A percentile compares a stretch with the other conserved stretches of the same genome.
phyloP scores from a whole-genome alignment of 2,797 vertebrate species.

The Poeciliopsis paucimaculata region DNA sequence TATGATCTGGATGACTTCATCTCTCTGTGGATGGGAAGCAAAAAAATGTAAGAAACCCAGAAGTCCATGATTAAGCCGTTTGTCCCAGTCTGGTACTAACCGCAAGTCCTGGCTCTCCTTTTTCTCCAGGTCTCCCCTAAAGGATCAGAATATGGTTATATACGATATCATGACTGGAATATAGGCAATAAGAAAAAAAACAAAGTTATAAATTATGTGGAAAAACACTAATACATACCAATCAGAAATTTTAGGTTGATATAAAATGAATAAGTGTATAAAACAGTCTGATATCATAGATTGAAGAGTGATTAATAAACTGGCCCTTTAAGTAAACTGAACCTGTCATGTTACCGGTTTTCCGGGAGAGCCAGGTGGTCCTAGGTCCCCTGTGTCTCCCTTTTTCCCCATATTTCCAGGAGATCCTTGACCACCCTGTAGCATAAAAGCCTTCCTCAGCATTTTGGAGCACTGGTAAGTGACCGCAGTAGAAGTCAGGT shows the following conservation, averaged over 20 bases:
- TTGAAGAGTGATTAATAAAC: neutral
- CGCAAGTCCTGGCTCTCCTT: slow-evolving; percentile 86
- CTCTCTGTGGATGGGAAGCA: slow-evolving; percentile 72
- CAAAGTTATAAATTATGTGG: neutral
- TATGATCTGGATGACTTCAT: slow-evolving; percentile 88
- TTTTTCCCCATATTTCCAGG: slow-evolving; percentile 82
- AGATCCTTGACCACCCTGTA: slow-evolving; percentile 83
- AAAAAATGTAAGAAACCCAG: neutral
- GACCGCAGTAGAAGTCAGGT: neutral
- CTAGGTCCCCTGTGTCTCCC: slow-evolving; percentile 84
- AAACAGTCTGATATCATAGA: neutral
- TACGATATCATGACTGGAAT: neutral
- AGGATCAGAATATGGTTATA: slow-evolving; percentile 27
- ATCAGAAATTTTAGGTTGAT: neutral
- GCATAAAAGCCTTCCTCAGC: neutral
- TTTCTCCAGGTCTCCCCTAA: slow-evolving; percentile 83
- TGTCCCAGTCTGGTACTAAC: slow-evolving; percentile 72
- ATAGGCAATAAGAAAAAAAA: neutral
- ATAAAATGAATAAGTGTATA: neutral
- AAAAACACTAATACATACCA: neutral
- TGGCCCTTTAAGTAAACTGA: neutral
- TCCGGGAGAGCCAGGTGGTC: slow-evolving; percentile 83
- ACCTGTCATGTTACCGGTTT: slow-evolving; percentile 70
- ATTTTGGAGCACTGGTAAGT: neutral
- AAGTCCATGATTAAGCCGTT: neutral